A percentile compares a stretch with the other conserved stretches of the same genome.
phyloP scores from a whole-genome alignment of 2,113 vertebrate genomes.

The Patagioenas fasciata region DNA sequence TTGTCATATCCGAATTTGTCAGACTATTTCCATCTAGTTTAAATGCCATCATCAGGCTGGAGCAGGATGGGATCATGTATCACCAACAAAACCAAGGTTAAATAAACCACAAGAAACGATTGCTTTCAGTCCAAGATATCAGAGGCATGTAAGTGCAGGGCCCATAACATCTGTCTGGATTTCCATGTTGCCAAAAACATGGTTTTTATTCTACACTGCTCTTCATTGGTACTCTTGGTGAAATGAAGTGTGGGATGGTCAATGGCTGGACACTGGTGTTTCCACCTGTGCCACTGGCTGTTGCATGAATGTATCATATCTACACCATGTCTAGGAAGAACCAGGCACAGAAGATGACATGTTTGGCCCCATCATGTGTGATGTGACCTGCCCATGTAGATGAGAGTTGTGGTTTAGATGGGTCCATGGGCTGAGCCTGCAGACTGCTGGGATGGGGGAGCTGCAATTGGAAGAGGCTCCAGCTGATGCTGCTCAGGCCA shows the following conservation, averaged over 20 bases:
- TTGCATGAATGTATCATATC: accelerated
- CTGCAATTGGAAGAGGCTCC: not conserved
- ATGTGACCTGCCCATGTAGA: accelerated
- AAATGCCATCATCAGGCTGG: not conserved
- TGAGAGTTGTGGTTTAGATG: not conserved
- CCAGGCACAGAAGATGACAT: accelerated
- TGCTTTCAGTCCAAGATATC: not conserved
- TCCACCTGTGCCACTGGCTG: not conserved
- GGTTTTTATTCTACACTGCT: not conserved
- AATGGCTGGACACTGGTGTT: not conserved
- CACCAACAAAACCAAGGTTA: not conserved
- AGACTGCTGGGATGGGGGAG: not conserved
- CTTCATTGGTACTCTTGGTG: not conserved
- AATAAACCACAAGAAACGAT: not conserved
- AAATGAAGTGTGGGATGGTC: not conserved
- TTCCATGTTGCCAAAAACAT: not conserved
- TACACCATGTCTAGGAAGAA: not conserved
- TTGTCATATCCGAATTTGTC: conserved; percentile 32
- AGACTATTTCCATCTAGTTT: conserved; percentile 55
- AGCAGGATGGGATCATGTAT: not conserved
- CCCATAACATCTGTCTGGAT: not conserved
- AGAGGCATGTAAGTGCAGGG: accelerated
- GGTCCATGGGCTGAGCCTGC: not conserved
- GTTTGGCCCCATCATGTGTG: not conserved
- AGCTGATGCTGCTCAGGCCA: accelerated